Evolutionary conservation across 1,140 invertebrate species (phyloP), one percentile per base, ranked within the genome.

Genomic region (Scaptodrosophila lebanonensis): DNA sequence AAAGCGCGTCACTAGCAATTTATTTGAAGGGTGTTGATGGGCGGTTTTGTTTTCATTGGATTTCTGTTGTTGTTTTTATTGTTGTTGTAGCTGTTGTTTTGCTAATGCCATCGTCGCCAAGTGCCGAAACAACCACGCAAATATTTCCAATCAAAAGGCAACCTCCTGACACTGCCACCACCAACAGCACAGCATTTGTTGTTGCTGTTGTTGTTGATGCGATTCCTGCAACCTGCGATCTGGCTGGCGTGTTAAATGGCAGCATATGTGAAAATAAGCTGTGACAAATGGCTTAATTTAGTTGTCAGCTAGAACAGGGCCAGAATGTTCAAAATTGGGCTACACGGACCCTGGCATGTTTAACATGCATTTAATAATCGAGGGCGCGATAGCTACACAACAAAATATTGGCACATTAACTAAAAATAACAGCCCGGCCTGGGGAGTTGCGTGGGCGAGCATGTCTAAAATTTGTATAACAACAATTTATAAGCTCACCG

Each of bases 201-300:
- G n/a, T n/a, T n/a, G n/a, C n/a, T n/a, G n/a, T n/a, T n/a, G n/a
- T n/a, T 29, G 9, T n/a, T n/a, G n/a, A 9, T 29, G 9, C 27
- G 27, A 12, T 8, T 15, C 45, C 30, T 48, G 11, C 9, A 82
- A 68, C 65, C 75, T 82, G 75, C 73, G 32, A 6, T 39, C n/a
- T n/a, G n/a, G 38, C 38, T 8, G 13, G 18, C 13, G 75, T 79
- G 75, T 52, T 73, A 84, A 85, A 85, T 85, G 72, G 64, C 72
- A 85, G 70, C 83, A 85, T 85, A 85, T 85, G 83, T 62, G 83
- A 85, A 79, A 79, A 83, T 85, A 85, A 85, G 83, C 83, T 75
- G 71, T 83, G 83, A 85, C 83, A 85, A 85, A 85, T 85, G 83
- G 73, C 68, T 85, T 85, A 85, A 85, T 85, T 85, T 85, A 83